Evolutionary conservation across 2,888 invertebrate genomes (phyloP), one percentile per base, ranked within the genome.

Genomic region (Drosophila diplacantha): DNA sequence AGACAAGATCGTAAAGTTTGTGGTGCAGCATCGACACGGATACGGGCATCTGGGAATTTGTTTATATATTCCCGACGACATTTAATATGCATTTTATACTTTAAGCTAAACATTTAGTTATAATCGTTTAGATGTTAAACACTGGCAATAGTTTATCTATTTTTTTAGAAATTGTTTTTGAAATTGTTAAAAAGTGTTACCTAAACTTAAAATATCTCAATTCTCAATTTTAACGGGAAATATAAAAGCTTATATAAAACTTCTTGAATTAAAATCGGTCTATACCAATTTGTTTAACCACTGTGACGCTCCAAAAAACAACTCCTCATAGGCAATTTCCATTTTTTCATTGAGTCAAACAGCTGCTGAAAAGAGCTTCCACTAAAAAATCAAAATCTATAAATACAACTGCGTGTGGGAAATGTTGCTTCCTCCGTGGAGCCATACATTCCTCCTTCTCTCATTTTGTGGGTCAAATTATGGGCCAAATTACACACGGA

Each of bases 361-460:
- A 46, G 50, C 47, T 59, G 26, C 32, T 18, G 39, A n/a, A 37
- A 38, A 38, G 38, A 39, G 60, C 32, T 60, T 59, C 37, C 34
- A 51, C 35, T 46, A 53, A 50, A 69, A 70, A 43, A 38, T 46
- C 11, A 7, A 24, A 69, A 43, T 66, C 76, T 76, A 76, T 72
- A 76, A 82, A 82, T 76, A 82, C 47, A 56, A 74, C 59, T 50
- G 31, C 22, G 68, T 59, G 73, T 75, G 59, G 73, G 63, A 64
- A 74, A 52, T 59, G 16, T 31, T 51, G 49, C 50, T 58, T 54
- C 57, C 61, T 71, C 54, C 65, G 69, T 76, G 75, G 75, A 76
- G 80, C 50, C 64, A 76, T 31, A 38, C 59, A 72, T 73, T 71
- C 55, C 71, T 20, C 44, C 29, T 14, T 31, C 44, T 64, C 26